phyloP scores from a whole-genome alignment of 2,113 vertebrate genomes.

The Vicugna pacos region DNA sequence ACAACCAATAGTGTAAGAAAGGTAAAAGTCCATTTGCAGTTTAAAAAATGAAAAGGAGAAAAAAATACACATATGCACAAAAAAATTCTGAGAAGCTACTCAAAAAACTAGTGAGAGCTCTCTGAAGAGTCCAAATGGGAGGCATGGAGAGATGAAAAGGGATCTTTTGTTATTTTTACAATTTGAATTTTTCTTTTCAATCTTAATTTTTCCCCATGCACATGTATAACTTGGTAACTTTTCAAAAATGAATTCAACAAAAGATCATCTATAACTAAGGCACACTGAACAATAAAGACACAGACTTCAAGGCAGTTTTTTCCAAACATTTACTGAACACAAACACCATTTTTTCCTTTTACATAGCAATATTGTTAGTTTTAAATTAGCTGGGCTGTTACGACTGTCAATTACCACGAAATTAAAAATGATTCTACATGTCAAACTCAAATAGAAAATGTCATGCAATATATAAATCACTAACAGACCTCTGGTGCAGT shows the following conservation, averaged over 20 bases:
- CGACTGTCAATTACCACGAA: slow-evolving; percentile 63
- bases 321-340: slow-evolving; percentile 82
- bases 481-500: slow-evolving; percentile 64
- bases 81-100: slow-evolving; percentile 47
- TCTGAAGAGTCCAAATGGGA: neutral
- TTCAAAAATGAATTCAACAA: slow-evolving; percentile 50
- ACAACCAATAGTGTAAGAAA: neutral
- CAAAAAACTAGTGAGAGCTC: neutral
- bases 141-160: neutral
- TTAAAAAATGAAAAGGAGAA: neutral
- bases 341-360: slow-evolving; percentile 79
- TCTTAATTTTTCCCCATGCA: neutral
- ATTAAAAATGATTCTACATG: slow-evolving; percentile 75
- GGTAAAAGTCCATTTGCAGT: neutral
- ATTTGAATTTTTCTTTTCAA: neutral
- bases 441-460: slow-evolving; percentile 76
- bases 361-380: slow-evolving; percentile 77
- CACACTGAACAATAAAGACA: slow-evolving; percentile 76
- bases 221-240: neutral
- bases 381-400: slow-evolving; percentile 74
- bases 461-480: slow-evolving; percentile 76
- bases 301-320: slow-evolving; percentile 74
- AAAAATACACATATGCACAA: neutral
- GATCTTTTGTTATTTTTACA: neutral
- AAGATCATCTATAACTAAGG: slow-evolving; percentile 44